Base-by-base conservation (phyloP, 2,888 invertebrate species). In the Drosophila stalkeri region DNA sequence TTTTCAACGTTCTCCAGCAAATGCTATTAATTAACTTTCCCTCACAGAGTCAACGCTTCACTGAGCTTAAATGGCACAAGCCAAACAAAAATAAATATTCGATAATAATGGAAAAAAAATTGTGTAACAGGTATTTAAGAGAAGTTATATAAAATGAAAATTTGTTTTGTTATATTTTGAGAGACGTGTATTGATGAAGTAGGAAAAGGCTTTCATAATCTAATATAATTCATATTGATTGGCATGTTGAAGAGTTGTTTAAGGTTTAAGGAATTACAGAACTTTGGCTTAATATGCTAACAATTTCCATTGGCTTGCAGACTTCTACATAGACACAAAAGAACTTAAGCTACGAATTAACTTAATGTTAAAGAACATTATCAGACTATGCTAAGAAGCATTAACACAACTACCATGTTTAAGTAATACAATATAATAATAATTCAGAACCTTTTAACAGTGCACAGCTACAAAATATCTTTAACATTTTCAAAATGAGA, bases 21-120 rank as follows among this genome's bases (percentile, higher is more conserved):
- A 86, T 81, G 88, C 62, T 83, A 86, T 90, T 90, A 88, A 90
- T 86, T 90, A 81, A 77, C 73, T 85, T 76, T 67, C 64, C 64
- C 61, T 20, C 66, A 67, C 20, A 52, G 49, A 23, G 27, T 33
- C 44, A 44, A 49, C n/a, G 70, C 59, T 52, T 72, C 23, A 52
- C 57, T 41, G 67, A n/a, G 23, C 18, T 52, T 27, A 9, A 27
- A 69, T n/a, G 18, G 12, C 7, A 31, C 35, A 16, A 33, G 46
- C 27, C 11, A 33, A 64, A 35, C 20, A 31, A 20, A 33, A 12
- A 18, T 37, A 41, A 14, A 20, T 49, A 41, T 39, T 33, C 27
- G 18, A 52, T 54, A 14, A 41, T 41, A 41, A 7, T 14, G n/a
- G 2, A 41, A 4, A 9, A 64, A 27, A 27, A 27, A n/a, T n/a